Percentiles rank a stretch among this genome's conserved stretches.
Evolutionary conservation across 2,113 vertebrate genomes (phyloP).

Genomic region (Gobius niger): DNA sequence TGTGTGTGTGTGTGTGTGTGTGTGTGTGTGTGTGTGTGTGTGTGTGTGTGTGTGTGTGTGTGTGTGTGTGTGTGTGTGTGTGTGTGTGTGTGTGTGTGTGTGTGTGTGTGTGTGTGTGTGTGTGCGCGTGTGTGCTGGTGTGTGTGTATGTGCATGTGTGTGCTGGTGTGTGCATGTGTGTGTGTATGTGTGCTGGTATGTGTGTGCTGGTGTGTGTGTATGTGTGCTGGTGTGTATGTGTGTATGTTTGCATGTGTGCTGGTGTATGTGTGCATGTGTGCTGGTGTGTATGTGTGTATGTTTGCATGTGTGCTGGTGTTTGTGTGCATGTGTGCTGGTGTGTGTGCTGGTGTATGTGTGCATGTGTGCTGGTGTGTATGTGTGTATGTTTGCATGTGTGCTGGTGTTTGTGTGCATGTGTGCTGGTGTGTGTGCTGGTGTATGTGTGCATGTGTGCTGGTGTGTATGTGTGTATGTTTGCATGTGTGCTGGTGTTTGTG

Average conservation of each 20-base stretch:
- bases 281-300: no score
- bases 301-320: neutral
- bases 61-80: constrained; percentile 28
- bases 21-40: constrained; percentile 44
- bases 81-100: constrained; percentile 46
- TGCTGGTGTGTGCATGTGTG: constrained; percentile 15
- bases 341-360: no score
- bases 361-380: no score
- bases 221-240: constrained; percentile 27
- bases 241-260: constrained; percentile 47
- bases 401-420: constrained; percentile 3
- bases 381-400: neutral
- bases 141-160: constrained; percentile 35
- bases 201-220: constrained; percentile 31
- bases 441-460: no score
- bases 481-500: neutral
- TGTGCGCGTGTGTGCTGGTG: constrained; percentile 44
- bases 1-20: constrained; percentile 28
- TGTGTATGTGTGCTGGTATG: constrained; percentile 40
- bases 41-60: constrained; percentile 15
- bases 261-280: no score
- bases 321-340: constrained; percentile 15
- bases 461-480: no score
- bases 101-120: neutral
- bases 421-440: constrained; percentile 4